Conservation (phyloP, 2,113 vertebrate genomes). For the Dicentrarchus labrax region DNA sequence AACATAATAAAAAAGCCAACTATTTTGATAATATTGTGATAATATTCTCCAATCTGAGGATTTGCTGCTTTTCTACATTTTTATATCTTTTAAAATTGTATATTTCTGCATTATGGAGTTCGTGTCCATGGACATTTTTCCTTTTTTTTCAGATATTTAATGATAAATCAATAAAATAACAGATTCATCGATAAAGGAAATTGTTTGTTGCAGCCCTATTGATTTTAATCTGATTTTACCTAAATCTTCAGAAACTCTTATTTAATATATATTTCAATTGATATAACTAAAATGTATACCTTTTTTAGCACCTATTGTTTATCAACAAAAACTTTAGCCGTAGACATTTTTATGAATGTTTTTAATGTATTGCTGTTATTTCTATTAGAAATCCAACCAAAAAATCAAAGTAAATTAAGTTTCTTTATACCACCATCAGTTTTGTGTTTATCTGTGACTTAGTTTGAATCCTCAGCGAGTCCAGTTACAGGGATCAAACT, state of each 20-base stretch:
- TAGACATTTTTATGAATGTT: no score
- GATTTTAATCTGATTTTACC: not conserved
- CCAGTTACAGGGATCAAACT: not conserved
- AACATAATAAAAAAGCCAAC: not conserved
- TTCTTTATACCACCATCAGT: not conserved
- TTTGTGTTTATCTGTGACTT: not conserved
- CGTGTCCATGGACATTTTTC: not conserved
- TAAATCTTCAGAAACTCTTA: not conserved
- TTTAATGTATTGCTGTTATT: not conserved
- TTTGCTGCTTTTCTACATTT: not conserved
- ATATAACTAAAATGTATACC: not conserved
- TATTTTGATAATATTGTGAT: not conserved
- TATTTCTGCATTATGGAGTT: not conserved
- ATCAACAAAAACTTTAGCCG: not conserved
- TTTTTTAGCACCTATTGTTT: not conserved
- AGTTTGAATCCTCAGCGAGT: not conserved
- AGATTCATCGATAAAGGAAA: not conserved
- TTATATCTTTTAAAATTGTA: not conserved
- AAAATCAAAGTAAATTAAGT: not conserved
- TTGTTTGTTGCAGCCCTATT: not conserved
- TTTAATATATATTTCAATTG: not conserved
- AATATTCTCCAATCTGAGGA: not conserved
- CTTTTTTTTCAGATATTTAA: not conserved
- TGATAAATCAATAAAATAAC: not conserved
- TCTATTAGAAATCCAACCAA: not conserved